These are phyloP conservation scores for Noctua comes DNA, from an alignment of 2,888 invertebrate genomes.

Conservation along the genomic window DNA sequence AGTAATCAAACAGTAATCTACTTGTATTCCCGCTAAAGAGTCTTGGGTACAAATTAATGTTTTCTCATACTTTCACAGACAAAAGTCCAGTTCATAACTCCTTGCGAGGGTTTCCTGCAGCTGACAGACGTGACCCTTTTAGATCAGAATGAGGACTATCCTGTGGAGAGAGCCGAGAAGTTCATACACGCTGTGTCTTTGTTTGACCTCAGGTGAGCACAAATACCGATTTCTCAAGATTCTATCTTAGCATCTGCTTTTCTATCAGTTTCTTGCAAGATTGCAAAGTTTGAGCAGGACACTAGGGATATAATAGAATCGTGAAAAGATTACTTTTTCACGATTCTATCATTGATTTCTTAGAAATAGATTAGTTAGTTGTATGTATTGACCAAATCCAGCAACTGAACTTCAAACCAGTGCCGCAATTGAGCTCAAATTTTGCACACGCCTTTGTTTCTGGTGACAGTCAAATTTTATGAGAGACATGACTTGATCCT, in stretches of 20 bases:
- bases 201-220: conserved; percentile 88
- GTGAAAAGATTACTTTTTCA: too few species aligned
- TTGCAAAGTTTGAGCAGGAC: not conserved
- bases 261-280: not conserved
- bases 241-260: not conserved
- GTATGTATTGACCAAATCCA: too few species aligned
- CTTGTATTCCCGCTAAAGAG: not conserved
- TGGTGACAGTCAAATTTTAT: too few species aligned
- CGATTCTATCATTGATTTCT: too few species aligned
- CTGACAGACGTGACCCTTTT: conserved; percentile 91
- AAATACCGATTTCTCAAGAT: not conserved
- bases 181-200: conserved; percentile 90
- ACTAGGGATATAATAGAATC: too few species aligned
- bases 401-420: too few species aligned
- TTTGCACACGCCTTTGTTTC: too few species aligned
- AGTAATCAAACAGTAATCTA: not conserved
- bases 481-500: too few species aligned
- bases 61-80: conserved; percentile 71
- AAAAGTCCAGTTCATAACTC: conserved; percentile 92
- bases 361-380: too few species aligned
- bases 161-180: conserved; percentile 88
- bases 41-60: not conserved
- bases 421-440: too few species aligned
- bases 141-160: conserved; percentile 90
- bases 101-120: conserved; percentile 93